Evolutionary conservation across 2,888 invertebrate species (phyloP), one percentile per base, ranked within the genome.

Genomic region (Clostera curtula): DNA sequence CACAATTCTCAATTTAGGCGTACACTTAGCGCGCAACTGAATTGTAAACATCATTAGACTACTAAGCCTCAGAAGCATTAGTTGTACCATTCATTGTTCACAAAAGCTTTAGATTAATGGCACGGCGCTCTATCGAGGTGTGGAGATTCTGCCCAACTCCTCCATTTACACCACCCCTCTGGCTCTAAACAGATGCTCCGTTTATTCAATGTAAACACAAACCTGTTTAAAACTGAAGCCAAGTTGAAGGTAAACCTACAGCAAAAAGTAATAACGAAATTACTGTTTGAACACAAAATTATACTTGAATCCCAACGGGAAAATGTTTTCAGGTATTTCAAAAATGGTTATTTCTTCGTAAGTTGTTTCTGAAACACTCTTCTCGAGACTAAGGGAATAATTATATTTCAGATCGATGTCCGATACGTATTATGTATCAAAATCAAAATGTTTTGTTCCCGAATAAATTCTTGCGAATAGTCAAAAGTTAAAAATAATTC

Each of bases 201-300:
- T 49, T 48, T 57, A 48, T 43, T 49, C 47, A 35, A 32, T 56
- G 63, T 66, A 63, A 65, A 68, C 61, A 67, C 55, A 61, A 64
- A 62, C 60, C 62, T 34, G 48, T 41, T 53, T 54, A 45, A 40
- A 46, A 36, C 43, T 36, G 29, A 41, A 47, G 52, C 40, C 36
- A 51, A 31, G 40, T 41, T 45, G 49, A 40, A 47, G 43, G 35
- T 42, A 40, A n/a, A n/a, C n/a, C n/a, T n/a, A n/a, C n/a, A n/a
- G n/a, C n/a, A n/a, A n/a, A n/a, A n/a, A n/a, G n/a, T n/a, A n/a
- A n/a, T n/a, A n/a, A n/a, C n/a, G n/a, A n/a, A n/a, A n/a, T n/a
- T n/a, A n/a, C n/a, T n/a, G n/a, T n/a, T n/a, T n/a, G n/a, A n/a
- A n/a, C n/a, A n/a, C n/a, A n/a, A n/a, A n/a, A n/a, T n/a, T n/a